phyloP scores from a whole-genome alignment of 2,113 vertebrate species.

The Neolamprologus cancellatus region DNA sequence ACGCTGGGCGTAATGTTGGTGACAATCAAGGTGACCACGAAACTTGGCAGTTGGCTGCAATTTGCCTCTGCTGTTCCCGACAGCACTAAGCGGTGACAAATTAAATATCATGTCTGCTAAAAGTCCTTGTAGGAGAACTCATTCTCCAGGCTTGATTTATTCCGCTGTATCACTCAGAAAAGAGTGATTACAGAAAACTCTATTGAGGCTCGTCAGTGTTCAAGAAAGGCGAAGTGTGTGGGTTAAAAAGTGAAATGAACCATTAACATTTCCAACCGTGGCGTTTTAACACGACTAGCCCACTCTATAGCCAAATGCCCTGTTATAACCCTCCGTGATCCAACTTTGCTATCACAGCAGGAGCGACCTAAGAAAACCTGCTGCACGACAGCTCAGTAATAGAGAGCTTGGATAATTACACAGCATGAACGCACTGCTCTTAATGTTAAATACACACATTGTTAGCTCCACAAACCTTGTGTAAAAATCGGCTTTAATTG shows the following conservation, averaged over 20 bases:
- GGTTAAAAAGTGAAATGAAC: not conserved
- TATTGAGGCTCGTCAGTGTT: not conserved
- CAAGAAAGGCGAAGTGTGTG: not conserved
- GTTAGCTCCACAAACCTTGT: not conserved
- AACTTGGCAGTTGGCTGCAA: not conserved
- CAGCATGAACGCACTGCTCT: not conserved
- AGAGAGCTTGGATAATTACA: not conserved
- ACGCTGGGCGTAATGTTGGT: not conserved
- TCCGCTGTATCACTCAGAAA: not conserved
- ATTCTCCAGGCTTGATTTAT: not conserved
- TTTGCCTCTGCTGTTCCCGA: not conserved
- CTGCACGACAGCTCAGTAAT: not conserved
- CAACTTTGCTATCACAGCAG: not conserved
- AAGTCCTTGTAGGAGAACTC: not conserved
- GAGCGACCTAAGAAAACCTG: not conserved
- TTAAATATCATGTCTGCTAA: not conserved
- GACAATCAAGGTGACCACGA: not conserved
- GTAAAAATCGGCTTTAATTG: not conserved
- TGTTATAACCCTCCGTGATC: not conserved
- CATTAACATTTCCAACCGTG: not conserved
- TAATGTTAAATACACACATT: not conserved
- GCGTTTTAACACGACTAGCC: not conserved
- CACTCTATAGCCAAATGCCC: not conserved
- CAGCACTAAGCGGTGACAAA: not conserved
- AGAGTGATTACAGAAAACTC: constrained; percentile 15